These are phyloP conservation scores for Pangasius krempfi DNA, from an alignment of 2,797 vertebrate species.

Conservation along the genomic window DNA sequence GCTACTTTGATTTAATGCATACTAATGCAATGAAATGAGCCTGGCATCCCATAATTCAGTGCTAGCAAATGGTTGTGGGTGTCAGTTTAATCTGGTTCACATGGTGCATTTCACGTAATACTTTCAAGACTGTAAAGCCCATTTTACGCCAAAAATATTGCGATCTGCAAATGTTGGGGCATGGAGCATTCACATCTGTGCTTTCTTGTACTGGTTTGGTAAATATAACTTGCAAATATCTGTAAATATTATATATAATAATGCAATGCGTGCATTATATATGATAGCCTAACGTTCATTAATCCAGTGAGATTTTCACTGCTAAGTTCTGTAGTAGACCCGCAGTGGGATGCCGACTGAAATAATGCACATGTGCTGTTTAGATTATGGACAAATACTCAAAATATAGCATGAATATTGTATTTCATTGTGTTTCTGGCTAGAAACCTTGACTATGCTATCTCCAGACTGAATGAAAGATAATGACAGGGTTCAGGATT, in stretches of 20 bases:
- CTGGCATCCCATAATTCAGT: too few relatives aligned
- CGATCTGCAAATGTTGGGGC: too few relatives aligned
- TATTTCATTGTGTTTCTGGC: background rate
- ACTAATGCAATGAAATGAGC: background rate
- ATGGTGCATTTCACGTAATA: too few relatives aligned
- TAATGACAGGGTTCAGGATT: background rate
- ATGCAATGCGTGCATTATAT: background rate
- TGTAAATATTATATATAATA: too few relatives aligned
- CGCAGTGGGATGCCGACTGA: background rate
- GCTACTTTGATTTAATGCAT: background rate
- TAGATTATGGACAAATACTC: background rate
- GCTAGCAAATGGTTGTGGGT: too few relatives aligned
- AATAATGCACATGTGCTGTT: background rate
- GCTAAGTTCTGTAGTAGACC: background rate
- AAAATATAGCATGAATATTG: background rate
- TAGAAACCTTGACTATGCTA: background rate
- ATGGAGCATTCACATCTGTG: background rate
- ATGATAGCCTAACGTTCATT: too few relatives aligned
- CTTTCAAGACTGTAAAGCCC: too few relatives aligned
- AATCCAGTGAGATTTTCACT: background rate
- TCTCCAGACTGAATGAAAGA: background rate
- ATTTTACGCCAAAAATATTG: too few relatives aligned
- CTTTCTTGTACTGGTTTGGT: background rate
- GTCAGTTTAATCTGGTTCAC: too few relatives aligned
- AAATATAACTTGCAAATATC: too few relatives aligned